Base-by-base conservation (phyloP, 2,888 invertebrate species). In the Cyaniris semiargus region DNA sequence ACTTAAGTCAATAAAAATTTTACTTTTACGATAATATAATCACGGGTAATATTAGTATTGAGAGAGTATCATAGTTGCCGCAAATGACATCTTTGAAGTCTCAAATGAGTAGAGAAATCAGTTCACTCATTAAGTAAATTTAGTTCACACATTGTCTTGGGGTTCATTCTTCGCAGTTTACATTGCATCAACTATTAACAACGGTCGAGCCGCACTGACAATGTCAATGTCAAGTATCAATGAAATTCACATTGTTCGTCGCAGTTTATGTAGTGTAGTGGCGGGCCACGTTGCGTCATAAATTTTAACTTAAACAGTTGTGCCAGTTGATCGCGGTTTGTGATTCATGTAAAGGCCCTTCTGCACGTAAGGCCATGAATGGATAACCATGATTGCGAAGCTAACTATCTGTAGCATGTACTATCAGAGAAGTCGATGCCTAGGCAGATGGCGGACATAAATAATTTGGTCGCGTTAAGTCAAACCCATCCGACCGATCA, bases 201-300 rank as follows among this genome's bases (percentile, higher is more conserved):
- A 44, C 48, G 44, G 44, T 38, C 72, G 23, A 72, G 44, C 44
- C 72, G 72, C 38, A 44, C 38, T 48, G 72, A 13, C 72, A 72
- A n/a, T 72, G 72, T 72, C 72, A 72, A 38, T 72, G 72, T 72
- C 44, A 21, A 72, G 44, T 72, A 72, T 44, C 44, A 72, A 72
- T 72, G 72, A 44, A 38, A 72, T 44, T 72, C 72, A 13, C 23
- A 44, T 72, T 72, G 13, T 44, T 23, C 23, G 44, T 44, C 13
- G 23, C 44, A 72, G 10, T 72, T 44, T 44, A 44, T 72, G 44
- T 44, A 3, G 10, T n/a, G n/a, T 38, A 38, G 38, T 21, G 71
- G 8, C 34, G 4, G 18, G 38, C n/a, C 71, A 15, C 21, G 10
- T 13, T 72, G 44, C 44, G 15, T 44, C 72, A 21, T 72, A 38